Base-by-base conservation (phyloP, 64 coral and sea anemone species). In the Stylophora pistillata region DNA sequence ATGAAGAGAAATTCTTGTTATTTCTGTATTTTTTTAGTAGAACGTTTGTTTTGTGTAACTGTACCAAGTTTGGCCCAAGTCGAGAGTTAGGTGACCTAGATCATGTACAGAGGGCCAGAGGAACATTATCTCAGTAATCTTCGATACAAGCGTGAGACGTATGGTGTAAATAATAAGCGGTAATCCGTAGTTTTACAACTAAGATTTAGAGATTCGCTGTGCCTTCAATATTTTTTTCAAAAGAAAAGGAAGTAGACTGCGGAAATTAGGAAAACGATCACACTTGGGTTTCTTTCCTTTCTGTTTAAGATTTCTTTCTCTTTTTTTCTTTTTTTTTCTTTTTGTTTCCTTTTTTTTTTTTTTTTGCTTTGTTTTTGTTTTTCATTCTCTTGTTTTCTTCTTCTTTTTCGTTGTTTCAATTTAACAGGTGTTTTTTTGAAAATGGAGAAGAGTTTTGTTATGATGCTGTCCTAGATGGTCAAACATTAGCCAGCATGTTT, bases 341-440 rank as follows among this genome's bases (percentile, higher is more conserved):
- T 47, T 47, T 41, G 37, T 6, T 47, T 47, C 7, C 37, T 47
- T 47, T 47, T 7, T 47, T 47, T 47, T n/a, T 60, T 13, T 4
- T 7, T 60, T 18, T 60, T 15, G 13, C 17, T 0, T 15, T 60
- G n/a, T 26, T 68, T 68, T n/a, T 10, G 7, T 11, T 10, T 11
- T n/a, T 9, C 21, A 10, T 28, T 68, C 25, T n/a, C 4, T 68
- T 68, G 26, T 25, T 68, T 68, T 68, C 7, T 16, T 27, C 31
- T 30, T 32, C 55, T 32, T 21, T 92, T 53, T 31, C 1, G 37
- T 47, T 47, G 3, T 1, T 47, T 47, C 37, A 47, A 47, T 47
- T 1, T 47, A 47, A 47, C 37, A 92, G 90, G 90, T 92, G 74
- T 15, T 95, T 71, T 59, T 87, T 79, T 53, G 90, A 88, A 68